Evolutionary conservation across 2,797 vertebrate genomes (phyloP), one percentile per base, ranked within the genome.

Genomic region (Neosalanx taihuensis): DNA sequence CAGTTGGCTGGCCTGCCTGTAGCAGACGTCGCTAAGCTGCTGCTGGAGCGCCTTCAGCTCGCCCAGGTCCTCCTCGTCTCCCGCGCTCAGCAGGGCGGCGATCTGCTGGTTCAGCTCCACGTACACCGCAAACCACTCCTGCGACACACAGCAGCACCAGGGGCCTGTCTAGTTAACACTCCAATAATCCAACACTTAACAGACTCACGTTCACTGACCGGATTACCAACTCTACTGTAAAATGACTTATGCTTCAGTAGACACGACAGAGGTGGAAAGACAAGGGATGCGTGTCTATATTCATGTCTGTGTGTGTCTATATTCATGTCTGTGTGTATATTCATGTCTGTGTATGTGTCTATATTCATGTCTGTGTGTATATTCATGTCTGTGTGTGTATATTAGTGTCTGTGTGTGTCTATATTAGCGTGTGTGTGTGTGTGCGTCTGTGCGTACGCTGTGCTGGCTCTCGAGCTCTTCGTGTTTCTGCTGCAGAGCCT

Each of bases 91-190:
- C 83, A 99, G 91, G 3, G 95, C 95, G 69, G 95, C 96, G 58
- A 99, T 99, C 87, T 99, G 98, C 89, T 99, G 98, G 91, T 99
- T 99, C 88, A 99, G 90, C 84, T 99, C 97, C 86, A 99, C 97
- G n/a, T 99, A 99, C 10, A 98, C 96, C 0, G 97, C 97, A 88
- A 99, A 99, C 97, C 97, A 99, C 83, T 99, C 97, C 97, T 99
- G 82, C 23, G 82, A 79, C 41, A 56, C 15, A 56, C 51, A 18
- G 35, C 5, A 35, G 17, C n/a, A 64, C 20, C 23, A 26, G 57
- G 63, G 29, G 59, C 59, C 69, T 37, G 13, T 37, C 68, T 33
- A 7, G 33, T 46, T 46, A 46, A 46, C 41, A 9, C 9, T 12
- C 35, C 1, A 46, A 12, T 3, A 46, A 13, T 15, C 51, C 56